Percentiles rank a stretch among this genome's conserved stretches.
phyloP scores from a whole-genome alignment of 2,888 invertebrate genomes.

The Acanthosepion lycidas region DNA sequence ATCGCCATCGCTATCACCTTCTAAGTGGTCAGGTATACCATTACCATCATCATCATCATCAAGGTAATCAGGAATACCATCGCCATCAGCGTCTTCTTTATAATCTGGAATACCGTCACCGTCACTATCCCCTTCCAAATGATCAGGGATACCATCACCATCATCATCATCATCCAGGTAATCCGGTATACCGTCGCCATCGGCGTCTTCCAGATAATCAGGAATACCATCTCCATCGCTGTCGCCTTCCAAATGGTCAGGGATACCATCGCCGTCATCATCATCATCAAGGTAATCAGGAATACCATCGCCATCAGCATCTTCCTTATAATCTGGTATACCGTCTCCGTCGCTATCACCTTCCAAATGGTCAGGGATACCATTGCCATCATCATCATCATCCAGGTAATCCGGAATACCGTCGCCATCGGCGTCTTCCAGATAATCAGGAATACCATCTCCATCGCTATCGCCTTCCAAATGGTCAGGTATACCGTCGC shows the following conservation, averaged over 20 bases:
- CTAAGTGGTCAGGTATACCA: slow-evolving; percentile 62
- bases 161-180: slow-evolving; percentile 59
- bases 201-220: slow-evolving; percentile 63
- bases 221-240: slow-evolving; percentile 69
- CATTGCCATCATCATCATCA: slow-evolving; percentile 54
- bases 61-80: slow-evolving; percentile 66
- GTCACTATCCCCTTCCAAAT: not conserved
- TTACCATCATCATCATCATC: slow-evolving; percentile 62
- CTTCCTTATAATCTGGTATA: slow-evolving; percentile 62
- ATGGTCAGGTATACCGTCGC: slow-evolving; percentile 61
- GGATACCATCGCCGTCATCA: slow-evolving; percentile 69
- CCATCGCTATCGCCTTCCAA: slow-evolving; percentile 63
- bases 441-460: slow-evolving; percentile 65
- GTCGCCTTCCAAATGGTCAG: slow-evolving; percentile 65
- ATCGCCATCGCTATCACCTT: slow-evolving; percentile 63
- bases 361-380: slow-evolving; percentile 54
- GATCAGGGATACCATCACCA: slow-evolving; percentile 60
- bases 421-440: slow-evolving; percentile 58
- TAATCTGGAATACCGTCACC: slow-evolving; percentile 64
- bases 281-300: slow-evolving; percentile 64
- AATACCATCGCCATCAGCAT: slow-evolving; percentile 49
- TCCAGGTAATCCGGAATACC: slow-evolving; percentile 63
- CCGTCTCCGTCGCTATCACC: slow-evolving; percentile 70
- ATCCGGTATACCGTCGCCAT: slow-evolving; percentile 61
- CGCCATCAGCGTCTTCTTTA: slow-evolving; percentile 55